phyloP scores from a whole-genome alignment of 2,797 vertebrate genomes.

The Centropyge bicolor region DNA sequence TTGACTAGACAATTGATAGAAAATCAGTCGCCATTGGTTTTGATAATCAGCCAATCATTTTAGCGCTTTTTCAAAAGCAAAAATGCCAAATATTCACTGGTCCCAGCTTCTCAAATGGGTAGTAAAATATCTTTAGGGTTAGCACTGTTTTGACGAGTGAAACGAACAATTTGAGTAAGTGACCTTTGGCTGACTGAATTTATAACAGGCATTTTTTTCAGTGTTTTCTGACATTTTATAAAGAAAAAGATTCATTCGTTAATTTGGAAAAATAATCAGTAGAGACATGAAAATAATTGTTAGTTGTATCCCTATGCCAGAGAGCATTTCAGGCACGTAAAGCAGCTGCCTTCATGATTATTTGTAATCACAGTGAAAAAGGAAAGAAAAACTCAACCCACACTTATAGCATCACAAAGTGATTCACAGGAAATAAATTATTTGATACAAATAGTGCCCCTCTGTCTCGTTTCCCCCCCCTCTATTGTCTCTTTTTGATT shows the following conservation, averaged over 20 bases:
- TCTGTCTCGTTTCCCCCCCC: neutral
- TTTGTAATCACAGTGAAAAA: neutral
- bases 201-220: neutral
- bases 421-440: constrained; percentile 5
- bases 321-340: neutral
- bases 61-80: neutral
- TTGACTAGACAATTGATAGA: neutral
- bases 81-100: neutral
- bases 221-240: neutral
- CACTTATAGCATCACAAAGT: neutral
- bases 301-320: neutral
- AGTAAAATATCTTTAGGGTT: neutral
- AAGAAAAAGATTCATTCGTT: neutral
- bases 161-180: neutral
- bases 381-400: neutral
- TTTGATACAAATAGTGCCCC: neutral
- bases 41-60: neutral
- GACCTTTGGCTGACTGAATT: neutral
- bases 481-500: constrained; percentile 22
- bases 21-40: neutral
- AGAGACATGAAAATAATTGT: neutral
- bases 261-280: neutral
- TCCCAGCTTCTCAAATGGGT: neutral
- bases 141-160: neutral
- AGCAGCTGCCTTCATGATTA: neutral